A percentile compares a stretch with the other conserved stretches of the same genome.
Evolutionary conservation across 2,113 vertebrate species (phyloP).

Genomic region (Tapirus terrestris): DNA sequence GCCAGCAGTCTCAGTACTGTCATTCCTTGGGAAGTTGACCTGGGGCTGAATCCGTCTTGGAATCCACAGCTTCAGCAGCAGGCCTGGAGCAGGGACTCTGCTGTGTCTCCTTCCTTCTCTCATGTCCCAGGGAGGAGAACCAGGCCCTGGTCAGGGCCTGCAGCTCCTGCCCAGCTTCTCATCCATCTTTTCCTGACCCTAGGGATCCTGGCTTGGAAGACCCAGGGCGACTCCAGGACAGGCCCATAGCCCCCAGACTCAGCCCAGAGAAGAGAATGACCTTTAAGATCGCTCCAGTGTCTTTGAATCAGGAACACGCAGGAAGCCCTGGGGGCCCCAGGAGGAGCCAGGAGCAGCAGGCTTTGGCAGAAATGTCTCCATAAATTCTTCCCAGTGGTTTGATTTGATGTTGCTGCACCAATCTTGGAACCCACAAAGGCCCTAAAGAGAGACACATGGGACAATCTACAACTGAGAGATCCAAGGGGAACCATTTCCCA

Average conservation of each 20-base stretch:
- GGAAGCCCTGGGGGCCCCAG: neutral
- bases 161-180: neutral
- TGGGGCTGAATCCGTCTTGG: slow-evolving; percentile 56
- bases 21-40: slow-evolving; percentile 69
- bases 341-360: neutral
- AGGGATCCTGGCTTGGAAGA: neutral
- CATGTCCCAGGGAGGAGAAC: neutral
- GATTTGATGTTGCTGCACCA: neutral
- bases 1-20: neutral
- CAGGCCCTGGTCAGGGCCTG: neutral
- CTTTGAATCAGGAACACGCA: neutral
- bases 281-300: neutral
- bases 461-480: neutral
- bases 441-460: neutral
- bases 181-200: neutral
- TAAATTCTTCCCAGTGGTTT: neutral
- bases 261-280: neutral
- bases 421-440: neutral
- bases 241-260: neutral
- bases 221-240: no score
- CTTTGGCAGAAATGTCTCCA: neutral
- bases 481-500: no score
- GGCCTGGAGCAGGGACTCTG: neutral
- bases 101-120: slow-evolving; percentile 47
- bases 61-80: slow-evolving; percentile 31